Evolutionary conservation across 2,113 vertebrate species (phyloP).

Genomic region (Prionailurus viverrinus): DNA sequence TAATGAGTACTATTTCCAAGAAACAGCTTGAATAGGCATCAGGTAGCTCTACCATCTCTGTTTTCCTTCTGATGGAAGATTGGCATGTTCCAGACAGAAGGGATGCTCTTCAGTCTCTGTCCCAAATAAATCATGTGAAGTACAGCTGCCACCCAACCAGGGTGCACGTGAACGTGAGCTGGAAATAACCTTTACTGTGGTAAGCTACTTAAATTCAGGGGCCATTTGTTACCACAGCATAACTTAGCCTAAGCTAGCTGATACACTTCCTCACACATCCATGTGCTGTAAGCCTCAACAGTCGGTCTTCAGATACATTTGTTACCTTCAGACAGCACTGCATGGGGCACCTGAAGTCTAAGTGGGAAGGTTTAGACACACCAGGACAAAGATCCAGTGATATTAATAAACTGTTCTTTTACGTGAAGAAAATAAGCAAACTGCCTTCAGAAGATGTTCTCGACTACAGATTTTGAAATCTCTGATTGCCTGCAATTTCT

Average conservation of each 20-base stretch:
- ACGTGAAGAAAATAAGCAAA: background rate
- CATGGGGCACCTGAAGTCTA: background rate
- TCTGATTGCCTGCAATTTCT: constrained; percentile 1
- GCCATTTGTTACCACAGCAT: background rate
- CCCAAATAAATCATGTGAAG: background rate
- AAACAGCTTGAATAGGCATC: too few species aligned
- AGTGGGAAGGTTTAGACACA: background rate
- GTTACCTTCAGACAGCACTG: background rate
- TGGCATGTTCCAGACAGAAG: background rate
- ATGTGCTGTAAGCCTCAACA: background rate
- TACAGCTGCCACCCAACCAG: background rate
- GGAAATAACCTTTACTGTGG: background rate
- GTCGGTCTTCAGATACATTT: background rate
- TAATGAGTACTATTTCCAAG: background rate
- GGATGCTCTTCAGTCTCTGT: background rate
- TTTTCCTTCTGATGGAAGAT: background rate
- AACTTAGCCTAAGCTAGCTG: background rate
- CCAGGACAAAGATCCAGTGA: background rate
- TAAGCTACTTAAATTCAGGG: background rate
- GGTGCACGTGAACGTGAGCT: background rate
- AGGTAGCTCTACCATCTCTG: accelerated
- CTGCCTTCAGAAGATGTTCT: constrained; percentile 11
- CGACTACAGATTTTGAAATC: background rate
- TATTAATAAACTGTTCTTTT: background rate
- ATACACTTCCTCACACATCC: background rate